These are phyloP conservation scores for Sinella curviseta DNA, from an alignment of 1,140 invertebrate species.

Conservation along the genomic window DNA sequence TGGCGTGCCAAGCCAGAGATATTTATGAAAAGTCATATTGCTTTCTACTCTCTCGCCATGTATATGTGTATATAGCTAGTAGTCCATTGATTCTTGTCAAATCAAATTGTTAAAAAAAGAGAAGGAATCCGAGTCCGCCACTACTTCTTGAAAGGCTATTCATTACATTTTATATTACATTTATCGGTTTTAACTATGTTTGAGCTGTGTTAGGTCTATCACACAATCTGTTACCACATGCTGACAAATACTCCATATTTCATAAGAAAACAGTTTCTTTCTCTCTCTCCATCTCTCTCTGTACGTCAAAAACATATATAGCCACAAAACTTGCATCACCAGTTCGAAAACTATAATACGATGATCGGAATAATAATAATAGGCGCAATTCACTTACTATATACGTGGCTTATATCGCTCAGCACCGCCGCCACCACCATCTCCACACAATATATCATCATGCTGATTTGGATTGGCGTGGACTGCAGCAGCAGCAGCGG, in stretches of 20 bases:
- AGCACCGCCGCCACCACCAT: too few relatives aligned
- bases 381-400: too few relatives aligned
- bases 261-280: constrained; percentile 31
- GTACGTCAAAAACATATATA: background rate
- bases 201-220: constrained; percentile 19
- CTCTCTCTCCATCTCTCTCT: constrained; percentile 19
- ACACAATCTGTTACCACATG: constrained; percentile 42
- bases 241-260: constrained; percentile 44
- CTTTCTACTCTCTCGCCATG: too few relatives aligned
- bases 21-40: background rate
- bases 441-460: background rate
- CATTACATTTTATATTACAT: constrained; percentile 27
- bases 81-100: too few relatives aligned
- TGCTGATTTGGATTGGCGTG: background rate
- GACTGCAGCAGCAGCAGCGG: background rate
- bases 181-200: constrained; percentile 19
- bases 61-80: too few relatives aligned
- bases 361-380: too few relatives aligned
- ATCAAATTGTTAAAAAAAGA: too few relatives aligned
- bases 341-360: too few relatives aligned
- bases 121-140: too few relatives aligned
- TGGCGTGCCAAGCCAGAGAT: background rate
- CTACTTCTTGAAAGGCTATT: constrained; percentile 17
- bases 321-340: constrained; percentile 11
- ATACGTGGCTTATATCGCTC: too few relatives aligned